Conservation (phyloP, 2,888 invertebrate species). For the Aricia artaxerxes region DNA sequence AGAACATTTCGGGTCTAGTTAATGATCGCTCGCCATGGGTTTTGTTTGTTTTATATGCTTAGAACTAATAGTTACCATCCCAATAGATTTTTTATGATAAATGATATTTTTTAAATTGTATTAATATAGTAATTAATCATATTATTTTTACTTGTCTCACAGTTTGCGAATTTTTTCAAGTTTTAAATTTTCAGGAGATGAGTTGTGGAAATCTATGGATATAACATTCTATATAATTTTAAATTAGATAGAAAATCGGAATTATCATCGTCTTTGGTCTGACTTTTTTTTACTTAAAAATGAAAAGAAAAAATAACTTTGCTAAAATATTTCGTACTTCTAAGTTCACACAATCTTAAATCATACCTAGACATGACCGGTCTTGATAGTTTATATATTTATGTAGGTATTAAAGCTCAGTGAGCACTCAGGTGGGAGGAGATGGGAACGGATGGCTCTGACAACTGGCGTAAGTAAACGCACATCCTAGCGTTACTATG, state of each 20-base stretch:
- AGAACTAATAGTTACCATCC: slow-evolving; percentile 25
- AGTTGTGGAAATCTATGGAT: neutral
- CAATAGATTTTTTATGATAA: slow-evolving; percentile 23
- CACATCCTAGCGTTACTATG: slow-evolving; percentile 20
- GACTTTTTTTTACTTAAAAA: neutral
- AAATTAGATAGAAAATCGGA: too few relatives aligned
- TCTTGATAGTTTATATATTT: neutral
- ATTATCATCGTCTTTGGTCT: too few relatives aligned
- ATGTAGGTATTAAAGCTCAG: neutral
- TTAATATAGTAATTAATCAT: neutral
- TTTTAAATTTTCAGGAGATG: neutral
- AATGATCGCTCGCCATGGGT: slow-evolving; percentile 46
- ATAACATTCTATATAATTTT: too few relatives aligned
- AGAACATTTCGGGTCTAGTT: slow-evolving; percentile 43
- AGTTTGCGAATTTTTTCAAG: neutral
- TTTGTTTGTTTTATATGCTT: slow-evolving; percentile 40
- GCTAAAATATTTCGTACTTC: neutral
- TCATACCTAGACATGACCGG: neutral
- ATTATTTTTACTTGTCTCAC: neutral
- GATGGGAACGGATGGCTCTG: slow-evolving; percentile 11
- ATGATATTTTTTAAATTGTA: slow-evolving; percentile 22
- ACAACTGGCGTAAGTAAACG: slow-evolving; percentile 16
- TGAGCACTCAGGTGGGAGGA: slow-evolving; percentile 20
- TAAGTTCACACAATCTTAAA: neutral
- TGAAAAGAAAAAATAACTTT: neutral